Evolutionary conservation across 37 sponge, comb jelly and placozoan species (phyloP).

Genomic region (Halisarca cf. caerulea): DNA sequence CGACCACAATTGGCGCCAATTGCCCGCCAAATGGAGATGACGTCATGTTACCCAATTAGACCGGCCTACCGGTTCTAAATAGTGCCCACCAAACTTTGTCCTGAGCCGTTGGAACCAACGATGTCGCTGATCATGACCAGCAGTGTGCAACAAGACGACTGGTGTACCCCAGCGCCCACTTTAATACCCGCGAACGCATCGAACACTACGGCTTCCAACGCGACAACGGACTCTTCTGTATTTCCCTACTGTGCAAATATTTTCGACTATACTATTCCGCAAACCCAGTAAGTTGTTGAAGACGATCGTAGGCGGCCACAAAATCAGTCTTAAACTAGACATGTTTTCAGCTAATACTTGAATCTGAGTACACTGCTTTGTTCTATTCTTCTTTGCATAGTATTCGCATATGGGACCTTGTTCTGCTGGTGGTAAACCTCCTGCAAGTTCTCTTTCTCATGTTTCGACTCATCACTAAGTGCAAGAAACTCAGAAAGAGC

Average conservation of each 20-base stretch:
- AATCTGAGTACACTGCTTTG: no score
- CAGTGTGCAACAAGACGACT: background rate
- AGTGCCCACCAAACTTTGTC: no score
- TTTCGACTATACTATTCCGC: constrained; percentile 4
- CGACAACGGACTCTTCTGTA: background rate
- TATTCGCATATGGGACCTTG: constrained; percentile 57
- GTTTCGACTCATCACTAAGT: constrained; percentile 18
- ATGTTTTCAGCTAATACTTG: no score
- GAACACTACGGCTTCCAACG: no score
- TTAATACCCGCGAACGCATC: no score
- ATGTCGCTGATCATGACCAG: no score
- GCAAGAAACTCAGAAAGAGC: constrained; percentile 44
- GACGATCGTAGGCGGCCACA: background rate
- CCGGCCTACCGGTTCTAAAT: no score
- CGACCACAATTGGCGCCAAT: constrained; percentile 10
- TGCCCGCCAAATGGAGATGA: background rate
- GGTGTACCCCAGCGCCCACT: background rate
- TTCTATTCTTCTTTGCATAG: constrained; percentile 15
- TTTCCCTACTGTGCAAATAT: background rate
- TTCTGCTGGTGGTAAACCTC: constrained; percentile 44
- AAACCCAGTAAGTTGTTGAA: background rate
- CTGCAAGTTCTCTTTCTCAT: constrained; percentile 43
- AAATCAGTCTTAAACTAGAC: no score
- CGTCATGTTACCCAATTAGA: no score
- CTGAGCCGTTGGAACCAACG: no score